phyloP scores from a whole-genome alignment of 37 sponge, comb jelly and placozoan genomes.

The Haliclona indistincta region DNA sequence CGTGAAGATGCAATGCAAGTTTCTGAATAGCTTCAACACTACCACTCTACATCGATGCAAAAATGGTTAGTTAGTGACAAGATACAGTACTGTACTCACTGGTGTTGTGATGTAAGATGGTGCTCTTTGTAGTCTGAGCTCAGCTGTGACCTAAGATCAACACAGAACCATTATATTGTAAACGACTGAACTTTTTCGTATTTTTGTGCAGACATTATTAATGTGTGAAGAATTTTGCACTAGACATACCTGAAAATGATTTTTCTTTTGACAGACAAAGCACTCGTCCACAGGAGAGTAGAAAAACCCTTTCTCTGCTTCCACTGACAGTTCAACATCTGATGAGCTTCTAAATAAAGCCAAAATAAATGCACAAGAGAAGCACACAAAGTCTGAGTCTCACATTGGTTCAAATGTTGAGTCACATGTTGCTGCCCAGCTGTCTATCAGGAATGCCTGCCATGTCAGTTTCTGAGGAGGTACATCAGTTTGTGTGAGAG shows the following conservation, averaged over 20 bases:
- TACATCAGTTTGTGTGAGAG: too few relatives aligned
- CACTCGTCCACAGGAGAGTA: conserved; percentile 79
- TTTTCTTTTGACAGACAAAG: conserved; percentile 98
- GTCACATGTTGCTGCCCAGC: conserved; percentile 50
- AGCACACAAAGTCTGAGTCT: too few relatives aligned
- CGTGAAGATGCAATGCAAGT: conserved; percentile 62
- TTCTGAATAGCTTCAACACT: conserved; percentile 45
- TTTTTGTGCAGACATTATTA: background rate
- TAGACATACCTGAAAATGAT: conserved; percentile 91
- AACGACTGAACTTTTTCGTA: too few relatives aligned
- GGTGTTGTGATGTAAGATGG: too few relatives aligned
- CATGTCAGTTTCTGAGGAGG: conserved; percentile 64
- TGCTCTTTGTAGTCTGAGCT: background rate
- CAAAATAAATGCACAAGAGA: too few relatives aligned
- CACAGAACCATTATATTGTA: too few relatives aligned
- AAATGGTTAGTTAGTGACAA: too few relatives aligned
- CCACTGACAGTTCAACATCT: conserved; percentile 59
- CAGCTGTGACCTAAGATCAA: background rate
- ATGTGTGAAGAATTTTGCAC: background rate
- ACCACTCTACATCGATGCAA: too few relatives aligned
- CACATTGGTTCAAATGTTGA: conserved; percentile 64
- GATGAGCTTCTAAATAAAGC: too few relatives aligned
- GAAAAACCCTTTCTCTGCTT: conserved; percentile 90
- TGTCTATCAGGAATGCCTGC: conserved; percentile 66
- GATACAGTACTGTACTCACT: too few relatives aligned